These are phyloP conservation scores for Oceanodroma leucorhoa DNA, from an alignment of 2,797 vertebrate genomes.

Conservation along the genomic window DNA sequence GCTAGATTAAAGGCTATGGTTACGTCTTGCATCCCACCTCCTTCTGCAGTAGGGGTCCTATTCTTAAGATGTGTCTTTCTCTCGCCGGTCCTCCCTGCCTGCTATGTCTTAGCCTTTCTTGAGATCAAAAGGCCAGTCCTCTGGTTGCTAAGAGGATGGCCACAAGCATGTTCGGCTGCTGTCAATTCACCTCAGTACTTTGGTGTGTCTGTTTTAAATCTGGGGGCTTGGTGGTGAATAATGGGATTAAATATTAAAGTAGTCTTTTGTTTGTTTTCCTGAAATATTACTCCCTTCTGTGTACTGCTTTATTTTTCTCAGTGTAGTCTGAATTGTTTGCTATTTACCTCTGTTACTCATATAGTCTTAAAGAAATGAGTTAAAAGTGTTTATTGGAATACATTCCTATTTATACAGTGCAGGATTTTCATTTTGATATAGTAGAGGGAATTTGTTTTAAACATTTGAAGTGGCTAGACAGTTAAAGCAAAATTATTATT, in stretches of 20 bases:
- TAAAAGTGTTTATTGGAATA: conserved; percentile 1
- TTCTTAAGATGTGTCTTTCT: neutral
- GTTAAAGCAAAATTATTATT: neutral
- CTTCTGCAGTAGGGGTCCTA: neutral
- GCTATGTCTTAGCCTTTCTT: neutral
- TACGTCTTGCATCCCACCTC: neutral
- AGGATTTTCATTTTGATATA: neutral
- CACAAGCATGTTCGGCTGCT: neutral
- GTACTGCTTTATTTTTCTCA: neutral
- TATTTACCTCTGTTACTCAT: neutral
- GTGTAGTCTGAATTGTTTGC: neutral
- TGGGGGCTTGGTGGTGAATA: neutral
- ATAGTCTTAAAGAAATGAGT: neutral
- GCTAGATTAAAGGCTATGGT: neutral
- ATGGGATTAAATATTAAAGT: neutral
- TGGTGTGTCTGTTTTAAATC: neutral
- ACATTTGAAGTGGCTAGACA: neutral
- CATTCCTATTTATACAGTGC: neutral
- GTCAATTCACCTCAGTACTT: neutral
- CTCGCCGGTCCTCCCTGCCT: neutral
- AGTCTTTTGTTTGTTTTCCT: neutral
- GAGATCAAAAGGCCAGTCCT: neutral
- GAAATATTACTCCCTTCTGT: neutral
- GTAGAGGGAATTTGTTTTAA: conserved; percentile 1
- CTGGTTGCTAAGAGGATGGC: neutral